These are phyloP conservation scores for Oppia nitens DNA, from an alignment of 1,140 invertebrate species.

Conservation along the genomic window DNA sequence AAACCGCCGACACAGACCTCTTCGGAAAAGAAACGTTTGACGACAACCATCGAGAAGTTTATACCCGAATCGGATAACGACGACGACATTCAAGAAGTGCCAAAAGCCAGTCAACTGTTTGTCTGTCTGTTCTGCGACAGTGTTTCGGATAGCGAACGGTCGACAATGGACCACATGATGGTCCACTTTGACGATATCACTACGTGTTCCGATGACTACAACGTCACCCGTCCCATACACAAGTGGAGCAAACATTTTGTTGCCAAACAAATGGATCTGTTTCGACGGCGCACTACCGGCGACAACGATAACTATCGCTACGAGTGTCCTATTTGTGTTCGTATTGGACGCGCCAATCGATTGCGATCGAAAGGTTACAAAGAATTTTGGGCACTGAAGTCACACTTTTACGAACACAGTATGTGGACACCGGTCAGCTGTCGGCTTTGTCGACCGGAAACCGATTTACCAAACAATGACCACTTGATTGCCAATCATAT, in stretches of 20 bases:
- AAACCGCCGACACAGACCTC: no score
- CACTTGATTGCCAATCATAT: neutral
- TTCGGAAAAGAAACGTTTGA: neutral
- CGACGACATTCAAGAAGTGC: neutral
- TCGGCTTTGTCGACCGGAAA: neutral
- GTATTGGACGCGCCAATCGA: neutral
- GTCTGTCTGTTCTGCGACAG: neutral
- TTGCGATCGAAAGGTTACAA: neutral
- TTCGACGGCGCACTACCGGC: neutral
- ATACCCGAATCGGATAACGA: neutral
- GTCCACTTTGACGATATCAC: neutral
- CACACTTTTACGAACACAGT: neutral
- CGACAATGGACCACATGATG: neutral
- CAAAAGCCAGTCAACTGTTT: neutral
- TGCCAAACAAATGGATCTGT: neutral
- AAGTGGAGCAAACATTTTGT: neutral
- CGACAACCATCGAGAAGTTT: neutral
- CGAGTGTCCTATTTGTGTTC: neutral
- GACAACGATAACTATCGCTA: neutral
- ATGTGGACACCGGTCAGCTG: neutral
- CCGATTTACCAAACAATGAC: neutral
- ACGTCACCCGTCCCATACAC: neutral
- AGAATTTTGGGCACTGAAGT: neutral
- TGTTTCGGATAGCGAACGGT: neutral
- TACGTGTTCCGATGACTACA: neutral